Conservation (phyloP, 2,113 vertebrate genomes). For the Psittacara wagleri region DNA sequence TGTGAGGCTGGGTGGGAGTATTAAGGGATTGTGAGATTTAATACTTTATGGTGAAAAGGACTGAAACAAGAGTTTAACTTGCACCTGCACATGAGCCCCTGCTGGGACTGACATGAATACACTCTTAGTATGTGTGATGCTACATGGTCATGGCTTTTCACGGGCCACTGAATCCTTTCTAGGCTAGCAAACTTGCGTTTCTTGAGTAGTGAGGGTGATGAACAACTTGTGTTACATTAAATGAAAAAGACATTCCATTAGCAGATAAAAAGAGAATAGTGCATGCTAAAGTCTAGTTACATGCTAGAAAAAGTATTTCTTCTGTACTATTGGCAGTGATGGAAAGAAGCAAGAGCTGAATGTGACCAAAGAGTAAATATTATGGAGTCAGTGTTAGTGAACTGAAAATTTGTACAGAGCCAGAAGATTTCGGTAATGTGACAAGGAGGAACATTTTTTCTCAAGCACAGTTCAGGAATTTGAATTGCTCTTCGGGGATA, state of each 20-base stretch:
- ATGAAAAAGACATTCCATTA: background rate
- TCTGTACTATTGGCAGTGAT: background rate
- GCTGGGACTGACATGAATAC: background rate
- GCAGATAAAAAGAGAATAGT: background rate
- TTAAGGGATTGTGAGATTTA: slow-evolving; percentile 32
- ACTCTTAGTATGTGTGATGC: background rate
- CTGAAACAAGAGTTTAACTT: background rate
- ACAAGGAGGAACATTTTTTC: background rate
- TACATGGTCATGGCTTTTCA: background rate
- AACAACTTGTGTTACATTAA: background rate
- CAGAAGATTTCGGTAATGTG: background rate
- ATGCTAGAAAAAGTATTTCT: background rate
- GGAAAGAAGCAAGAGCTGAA: background rate
- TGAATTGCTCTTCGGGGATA: background rate
- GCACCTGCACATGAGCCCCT: background rate
- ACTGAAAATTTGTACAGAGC: background rate
- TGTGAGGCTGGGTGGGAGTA: slow-evolving; percentile 15
- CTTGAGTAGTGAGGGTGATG: background rate
- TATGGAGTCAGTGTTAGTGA: background rate
- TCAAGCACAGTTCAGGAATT: background rate
- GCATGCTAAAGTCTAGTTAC: background rate
- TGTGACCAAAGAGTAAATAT: background rate
- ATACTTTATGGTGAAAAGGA: background rate
- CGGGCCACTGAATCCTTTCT: background rate
- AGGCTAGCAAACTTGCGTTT: background rate